These are phyloP conservation scores for Platalea minor DNA, from an alignment of 2,797 vertebrate species.

Conservation along the genomic window DNA sequence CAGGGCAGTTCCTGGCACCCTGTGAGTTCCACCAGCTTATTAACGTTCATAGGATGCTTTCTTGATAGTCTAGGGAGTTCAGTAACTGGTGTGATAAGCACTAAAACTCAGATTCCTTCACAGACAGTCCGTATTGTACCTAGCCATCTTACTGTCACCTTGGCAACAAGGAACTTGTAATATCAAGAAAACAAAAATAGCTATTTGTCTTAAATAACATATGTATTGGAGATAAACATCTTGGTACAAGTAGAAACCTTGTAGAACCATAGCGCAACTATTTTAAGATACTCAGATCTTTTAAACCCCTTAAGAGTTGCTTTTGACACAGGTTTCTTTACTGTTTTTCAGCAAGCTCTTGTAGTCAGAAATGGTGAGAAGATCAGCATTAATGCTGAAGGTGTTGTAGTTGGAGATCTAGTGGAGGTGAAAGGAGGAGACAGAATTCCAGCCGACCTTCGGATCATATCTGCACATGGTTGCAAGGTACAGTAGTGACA, in stretches of 20 bases:
- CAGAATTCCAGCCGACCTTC: slow-evolving; percentile 91
- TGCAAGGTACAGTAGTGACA: slow-evolving; percentile 83
- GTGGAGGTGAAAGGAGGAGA: slow-evolving; percentile 97
- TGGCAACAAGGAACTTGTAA: not conserved
- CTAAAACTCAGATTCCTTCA: not conserved
- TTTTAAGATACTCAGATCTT: not conserved
- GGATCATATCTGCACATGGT: slow-evolving; percentile 88
- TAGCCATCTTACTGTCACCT: not conserved
- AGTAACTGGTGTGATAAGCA: not conserved
- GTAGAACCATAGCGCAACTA: not conserved
- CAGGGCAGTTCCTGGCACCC: not conserved
- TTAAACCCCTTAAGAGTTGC: not conserved
- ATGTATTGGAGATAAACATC: not conserved
- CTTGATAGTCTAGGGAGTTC: not conserved
- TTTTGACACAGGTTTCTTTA: not conserved
- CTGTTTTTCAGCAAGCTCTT: slow-evolving; percentile 86
- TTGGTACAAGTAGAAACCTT: not conserved
- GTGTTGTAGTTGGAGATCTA: slow-evolving; percentile 89
- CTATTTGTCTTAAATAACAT: not conserved
- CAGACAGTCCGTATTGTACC: not conserved
- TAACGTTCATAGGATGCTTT: not conserved
- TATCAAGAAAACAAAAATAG: not conserved
- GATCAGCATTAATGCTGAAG: slow-evolving; percentile 89
- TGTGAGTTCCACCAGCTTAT: not conserved
- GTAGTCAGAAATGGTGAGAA: slow-evolving; percentile 94